A percentile compares a stretch with the other conserved stretches of the same genome.
Conservation (phyloP, 2,888 invertebrate genomes). For the Hypomecis atomaria region DNA sequence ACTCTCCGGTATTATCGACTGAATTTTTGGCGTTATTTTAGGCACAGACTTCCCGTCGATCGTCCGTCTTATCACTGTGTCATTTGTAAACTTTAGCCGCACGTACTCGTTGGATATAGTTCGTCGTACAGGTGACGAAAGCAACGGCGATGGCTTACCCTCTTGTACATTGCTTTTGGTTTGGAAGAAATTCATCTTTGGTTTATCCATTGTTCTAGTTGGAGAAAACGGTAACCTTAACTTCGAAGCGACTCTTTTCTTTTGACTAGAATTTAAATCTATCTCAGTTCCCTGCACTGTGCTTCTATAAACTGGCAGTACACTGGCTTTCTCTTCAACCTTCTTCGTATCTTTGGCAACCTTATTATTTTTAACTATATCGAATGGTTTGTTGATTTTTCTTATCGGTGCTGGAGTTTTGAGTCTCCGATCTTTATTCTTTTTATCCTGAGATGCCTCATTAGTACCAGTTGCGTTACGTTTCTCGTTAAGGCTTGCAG, state of each 20-base stretch:
- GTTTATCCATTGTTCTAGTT: constrained; percentile 73
- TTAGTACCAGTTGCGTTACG: constrained; percentile 47
- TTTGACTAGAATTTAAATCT: constrained; percentile 62
- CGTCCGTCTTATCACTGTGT: constrained; percentile 74
- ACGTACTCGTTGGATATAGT: constrained; percentile 83
- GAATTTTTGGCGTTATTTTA: constrained; percentile 80
- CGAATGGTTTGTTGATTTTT: constrained; percentile 70
- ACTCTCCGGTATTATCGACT: constrained; percentile 81
- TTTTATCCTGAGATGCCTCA: constrained; percentile 60
- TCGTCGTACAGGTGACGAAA: constrained; percentile 73
- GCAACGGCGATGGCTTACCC: constrained; percentile 66
- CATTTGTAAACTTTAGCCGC: constrained; percentile 74
- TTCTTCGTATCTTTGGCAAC: constrained; percentile 56
- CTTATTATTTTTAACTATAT: constrained; percentile 63
- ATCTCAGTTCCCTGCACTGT: constrained; percentile 59
- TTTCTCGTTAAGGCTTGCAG: constrained; percentile 54
- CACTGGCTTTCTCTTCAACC: constrained; percentile 65
- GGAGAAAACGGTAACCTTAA: constrained; percentile 77
- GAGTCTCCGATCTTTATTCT: constrained; percentile 65
- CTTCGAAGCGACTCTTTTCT: constrained; percentile 69
- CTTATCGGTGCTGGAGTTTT: constrained; percentile 69
- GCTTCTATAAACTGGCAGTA: constrained; percentile 73
- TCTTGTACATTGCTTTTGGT: constrained; percentile 63
- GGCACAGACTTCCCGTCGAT: constrained; percentile 77
- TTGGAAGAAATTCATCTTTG: constrained; percentile 77